phyloP scores from a whole-genome alignment of 2,888 invertebrate genomes.

The Timema podura region DNA sequence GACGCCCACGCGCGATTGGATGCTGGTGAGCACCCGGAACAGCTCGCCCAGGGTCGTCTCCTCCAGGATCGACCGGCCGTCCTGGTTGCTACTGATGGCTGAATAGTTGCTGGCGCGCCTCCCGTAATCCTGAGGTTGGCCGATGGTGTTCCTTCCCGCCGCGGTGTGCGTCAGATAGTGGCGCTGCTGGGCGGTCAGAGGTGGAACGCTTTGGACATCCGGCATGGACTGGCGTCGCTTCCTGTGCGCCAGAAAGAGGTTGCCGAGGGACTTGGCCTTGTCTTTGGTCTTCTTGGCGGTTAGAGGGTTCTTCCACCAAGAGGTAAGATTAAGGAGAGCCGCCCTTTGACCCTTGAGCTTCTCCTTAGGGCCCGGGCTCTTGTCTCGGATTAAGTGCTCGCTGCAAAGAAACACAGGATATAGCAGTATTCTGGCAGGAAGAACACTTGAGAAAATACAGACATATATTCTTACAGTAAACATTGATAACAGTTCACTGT shows the following conservation, averaged over 20 bases:
- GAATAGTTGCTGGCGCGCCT: neutral
- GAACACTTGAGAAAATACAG: too few relatives aligned
- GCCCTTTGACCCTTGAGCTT: constrained; percentile 32
- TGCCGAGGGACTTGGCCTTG: constrained; percentile 25
- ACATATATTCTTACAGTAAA: too few relatives aligned
- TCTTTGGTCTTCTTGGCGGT: constrained; percentile 14
- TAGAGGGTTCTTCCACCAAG: constrained; percentile 18
- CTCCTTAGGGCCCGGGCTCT: constrained; percentile 30
- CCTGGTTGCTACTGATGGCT: neutral
- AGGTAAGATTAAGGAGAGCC: constrained; percentile 19
- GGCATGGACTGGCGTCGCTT: constrained; percentile 4
- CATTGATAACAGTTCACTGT: too few relatives aligned
- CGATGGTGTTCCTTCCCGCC: neutral
- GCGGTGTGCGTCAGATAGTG: constrained; percentile 20
- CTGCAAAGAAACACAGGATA: neutral
- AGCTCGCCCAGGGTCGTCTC: constrained; percentile 80
- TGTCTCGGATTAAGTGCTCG: neutral
- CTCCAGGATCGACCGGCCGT: constrained; percentile 53
- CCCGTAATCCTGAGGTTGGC: neutral
- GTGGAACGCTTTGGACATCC: neutral
- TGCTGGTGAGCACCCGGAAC: constrained; percentile 68
- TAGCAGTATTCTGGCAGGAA: too few relatives aligned
- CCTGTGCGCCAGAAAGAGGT: constrained; percentile 7
- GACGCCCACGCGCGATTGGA: constrained; percentile 51
- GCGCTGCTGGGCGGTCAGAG: constrained; percentile 27